These are phyloP conservation scores for Speoplatyrhinus poulsoni DNA, from an alignment of 2,113 vertebrate genomes.

Conservation along the genomic window DNA sequence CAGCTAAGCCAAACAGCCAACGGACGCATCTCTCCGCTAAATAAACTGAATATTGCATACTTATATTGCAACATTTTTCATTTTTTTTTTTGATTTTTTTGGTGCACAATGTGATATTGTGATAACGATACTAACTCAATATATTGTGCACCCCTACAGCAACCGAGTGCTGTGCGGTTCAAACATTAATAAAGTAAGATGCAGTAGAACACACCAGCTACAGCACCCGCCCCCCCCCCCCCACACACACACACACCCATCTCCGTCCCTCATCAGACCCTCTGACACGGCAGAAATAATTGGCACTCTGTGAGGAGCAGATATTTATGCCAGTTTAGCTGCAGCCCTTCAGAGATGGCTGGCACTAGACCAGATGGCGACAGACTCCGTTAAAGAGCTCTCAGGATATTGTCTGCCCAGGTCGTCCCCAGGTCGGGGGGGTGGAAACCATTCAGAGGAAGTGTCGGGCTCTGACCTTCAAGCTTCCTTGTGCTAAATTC, in stretches of 20 bases:
- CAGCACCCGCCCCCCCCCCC: constrained; percentile 19
- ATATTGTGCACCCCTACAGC: no score
- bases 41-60: no score
- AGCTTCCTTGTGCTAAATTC: constrained; percentile 21
- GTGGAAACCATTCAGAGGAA: constrained; percentile 41
- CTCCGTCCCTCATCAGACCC: constrained; percentile 24
- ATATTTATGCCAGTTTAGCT: constrained; percentile 67
- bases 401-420: constrained; percentile 54
- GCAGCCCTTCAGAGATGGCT: constrained; percentile 64
- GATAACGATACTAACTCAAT: no score
- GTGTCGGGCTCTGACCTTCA: constrained; percentile 51
- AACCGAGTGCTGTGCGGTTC: no score
- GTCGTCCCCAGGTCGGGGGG: constrained; percentile 33
- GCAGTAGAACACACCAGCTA: constrained; percentile 13
- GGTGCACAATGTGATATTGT: no score
- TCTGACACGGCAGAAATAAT: constrained; percentile 59
- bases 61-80: no score
- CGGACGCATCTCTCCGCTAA: no score
- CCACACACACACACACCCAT: not conserved
- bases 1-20: no score
- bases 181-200: constrained; percentile 1
- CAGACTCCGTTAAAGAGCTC: constrained; percentile 59
- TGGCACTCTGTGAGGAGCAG: constrained; percentile 53
- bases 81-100: no score
- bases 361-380: constrained; percentile 50